Evolutionary conservation across 2,113 vertebrate species (phyloP).

Genomic region (Oncorhynchus kisutch): DNA sequence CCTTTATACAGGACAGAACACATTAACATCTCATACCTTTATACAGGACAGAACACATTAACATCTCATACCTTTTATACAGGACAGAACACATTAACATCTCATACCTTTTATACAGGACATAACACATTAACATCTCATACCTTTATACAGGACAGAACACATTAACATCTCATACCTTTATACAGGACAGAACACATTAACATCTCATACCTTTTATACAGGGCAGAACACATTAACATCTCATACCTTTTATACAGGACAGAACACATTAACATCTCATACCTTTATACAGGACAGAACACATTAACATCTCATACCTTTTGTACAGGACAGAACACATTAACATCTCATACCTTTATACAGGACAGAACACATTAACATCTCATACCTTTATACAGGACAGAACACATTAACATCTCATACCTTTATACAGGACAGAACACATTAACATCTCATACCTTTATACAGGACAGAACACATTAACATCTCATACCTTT

Average conservation of each 20-base stretch:
- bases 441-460: neutral
- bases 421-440: neutral
- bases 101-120: neutral
- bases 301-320: too few species aligned
- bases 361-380: too few species aligned
- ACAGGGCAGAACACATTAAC: neutral
- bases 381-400: neutral
- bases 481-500: neutral
- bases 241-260: neutral
- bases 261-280: too few species aligned
- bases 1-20: neutral
- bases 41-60: neutral
- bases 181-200: neutral
- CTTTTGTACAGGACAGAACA: too few species aligned
- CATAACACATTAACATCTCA: neutral
- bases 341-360: too few species aligned
- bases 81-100: neutral
- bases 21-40: neutral
- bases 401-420: constrained; percentile 9
- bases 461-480: too few species aligned
- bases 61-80: too few species aligned
- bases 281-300: neutral
- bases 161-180: neutral
- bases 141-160: neutral
- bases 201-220: too few species aligned